Percentiles rank a stretch among this genome's conserved stretches.
phyloP scores from a whole-genome alignment of 2,113 vertebrate species.

The Heptranchias perlo region DNA sequence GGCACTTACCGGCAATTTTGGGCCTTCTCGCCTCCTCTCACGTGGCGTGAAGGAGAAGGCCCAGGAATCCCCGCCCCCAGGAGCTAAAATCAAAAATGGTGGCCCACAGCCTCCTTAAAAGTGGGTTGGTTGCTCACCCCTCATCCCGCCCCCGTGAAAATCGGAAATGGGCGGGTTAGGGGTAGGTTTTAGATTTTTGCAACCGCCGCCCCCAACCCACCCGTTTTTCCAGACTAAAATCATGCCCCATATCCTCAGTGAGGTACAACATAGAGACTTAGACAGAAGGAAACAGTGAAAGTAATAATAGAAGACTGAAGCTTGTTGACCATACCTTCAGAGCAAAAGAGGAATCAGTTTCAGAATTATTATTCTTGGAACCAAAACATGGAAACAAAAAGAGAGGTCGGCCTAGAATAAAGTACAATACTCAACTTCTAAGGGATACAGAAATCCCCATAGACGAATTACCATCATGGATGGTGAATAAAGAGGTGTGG shows the following conservation, averaged over 20 bases:
- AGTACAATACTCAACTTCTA: background rate
- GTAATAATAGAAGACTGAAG: background rate
- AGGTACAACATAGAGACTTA: background rate
- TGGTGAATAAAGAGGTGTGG: background rate
- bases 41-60: too few relatives aligned
- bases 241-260: background rate
- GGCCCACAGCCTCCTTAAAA: too few relatives aligned
- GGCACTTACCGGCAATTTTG: too few relatives aligned
- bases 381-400: background rate
- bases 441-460: background rate
- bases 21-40: too few relatives aligned
- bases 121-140: too few relatives aligned
- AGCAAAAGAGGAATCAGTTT: background rate
- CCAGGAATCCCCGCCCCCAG: too few relatives aligned
- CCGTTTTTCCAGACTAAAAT: too few relatives aligned
- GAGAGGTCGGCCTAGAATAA: background rate
- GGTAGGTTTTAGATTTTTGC: too few relatives aligned
- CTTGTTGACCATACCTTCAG: background rate
- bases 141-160: too few relatives aligned
- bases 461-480: background rate
- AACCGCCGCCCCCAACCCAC: too few relatives aligned
- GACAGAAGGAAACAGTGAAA: background rate
- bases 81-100: too few relatives aligned
- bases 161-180: too few relatives aligned
- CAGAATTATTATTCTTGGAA: background rate